These are phyloP conservation scores for Whitmania pigra DNA, from an alignment of 1,140 invertebrate species.

Conservation along the genomic window DNA sequence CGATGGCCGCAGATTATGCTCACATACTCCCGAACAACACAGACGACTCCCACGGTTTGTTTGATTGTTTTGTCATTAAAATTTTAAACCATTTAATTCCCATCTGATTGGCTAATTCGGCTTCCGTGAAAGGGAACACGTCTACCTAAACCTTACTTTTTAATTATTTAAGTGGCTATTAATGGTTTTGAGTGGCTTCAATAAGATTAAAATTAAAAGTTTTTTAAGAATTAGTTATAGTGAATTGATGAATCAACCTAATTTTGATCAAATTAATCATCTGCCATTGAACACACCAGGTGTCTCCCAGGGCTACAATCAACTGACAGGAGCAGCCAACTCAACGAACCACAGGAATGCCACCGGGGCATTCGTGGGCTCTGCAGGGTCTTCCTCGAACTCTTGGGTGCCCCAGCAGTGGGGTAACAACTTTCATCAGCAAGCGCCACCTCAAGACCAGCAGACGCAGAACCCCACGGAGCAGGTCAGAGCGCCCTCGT, in stretches of 20 bases:
- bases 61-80: no score
- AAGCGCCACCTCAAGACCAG: constrained; percentile 41
- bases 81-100: no score
- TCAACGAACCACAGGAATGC: constrained; percentile 25
- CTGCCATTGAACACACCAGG: constrained; percentile 36
- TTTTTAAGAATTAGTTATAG: no score
- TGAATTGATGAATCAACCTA: no score
- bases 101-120: no score
- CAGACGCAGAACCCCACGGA: constrained; percentile 38
- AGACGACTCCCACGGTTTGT: constrained; percentile 54
- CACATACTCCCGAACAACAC: constrained; percentile 37
- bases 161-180: no score
- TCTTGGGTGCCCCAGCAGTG: constrained; percentile 46
- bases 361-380: constrained; percentile 20
- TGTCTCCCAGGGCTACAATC: constrained; percentile 72
- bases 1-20: background rate
- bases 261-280: no score
- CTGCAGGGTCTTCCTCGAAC: constrained; percentile 1
- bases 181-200: no score
- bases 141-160: no score
- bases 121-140: no score
- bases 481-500: constrained; percentile 27
- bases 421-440: constrained; percentile 29
- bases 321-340: constrained; percentile 53
- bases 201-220: no score